Evolutionary conservation across 1,140 invertebrate species (phyloP).

Genomic region (Trialeurodes vaporariorum): DNA sequence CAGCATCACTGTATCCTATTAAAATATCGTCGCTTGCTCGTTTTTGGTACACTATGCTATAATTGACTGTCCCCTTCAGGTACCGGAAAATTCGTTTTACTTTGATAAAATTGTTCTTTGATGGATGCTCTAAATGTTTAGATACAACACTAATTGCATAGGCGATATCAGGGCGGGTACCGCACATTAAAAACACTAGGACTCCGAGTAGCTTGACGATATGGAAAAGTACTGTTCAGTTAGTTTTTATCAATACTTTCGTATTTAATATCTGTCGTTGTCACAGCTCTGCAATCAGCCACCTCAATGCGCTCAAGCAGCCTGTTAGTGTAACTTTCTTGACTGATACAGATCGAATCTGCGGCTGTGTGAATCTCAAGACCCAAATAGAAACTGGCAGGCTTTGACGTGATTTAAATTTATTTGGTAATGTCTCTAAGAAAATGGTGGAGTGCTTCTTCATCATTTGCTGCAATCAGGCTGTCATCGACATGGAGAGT

Average conservation of each 20-base stretch:
- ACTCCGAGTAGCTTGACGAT: conserved; percentile 32
- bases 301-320: too few species aligned
- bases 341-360: too few species aligned
- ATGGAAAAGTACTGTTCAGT: conserved; percentile 30
- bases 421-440: too few species aligned
- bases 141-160: conserved; percentile 21
- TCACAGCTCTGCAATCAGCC: too few species aligned
- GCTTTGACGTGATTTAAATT: neutral
- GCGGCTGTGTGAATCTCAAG: too few species aligned
- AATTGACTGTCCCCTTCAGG: conserved; percentile 26
- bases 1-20: conserved; percentile 26
- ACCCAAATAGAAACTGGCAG: too few species aligned
- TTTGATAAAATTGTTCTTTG: conserved; percentile 25
- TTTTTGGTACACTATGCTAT: conserved; percentile 25
- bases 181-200: conserved; percentile 33
- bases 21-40: conserved; percentile 10
- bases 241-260: too few species aligned
- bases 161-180: conserved; percentile 31
- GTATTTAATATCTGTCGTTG: too few species aligned
- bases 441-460: too few species aligned
- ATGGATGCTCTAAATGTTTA: conserved; percentile 30
- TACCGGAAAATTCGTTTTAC: conserved; percentile 32
- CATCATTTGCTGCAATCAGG: too few species aligned
- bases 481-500: too few species aligned
- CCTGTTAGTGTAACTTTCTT: too few species aligned